phyloP scores from a whole-genome alignment of 2,797 vertebrate genomes.

The Vireo griseus region DNA sequence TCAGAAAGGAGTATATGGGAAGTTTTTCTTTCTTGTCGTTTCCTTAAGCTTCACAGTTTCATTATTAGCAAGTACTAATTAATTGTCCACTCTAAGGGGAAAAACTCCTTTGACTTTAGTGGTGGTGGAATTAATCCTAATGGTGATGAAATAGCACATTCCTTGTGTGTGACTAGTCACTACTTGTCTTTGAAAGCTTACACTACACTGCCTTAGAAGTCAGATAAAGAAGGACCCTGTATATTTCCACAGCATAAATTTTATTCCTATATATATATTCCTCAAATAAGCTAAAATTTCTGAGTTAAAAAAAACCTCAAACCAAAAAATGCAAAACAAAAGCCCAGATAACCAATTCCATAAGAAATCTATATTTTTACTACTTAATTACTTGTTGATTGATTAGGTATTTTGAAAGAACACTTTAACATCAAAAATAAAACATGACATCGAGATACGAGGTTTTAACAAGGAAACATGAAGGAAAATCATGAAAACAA shows the following conservation, averaged over 20 bases:
- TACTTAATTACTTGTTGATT: not conserved
- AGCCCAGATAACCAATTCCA: not conserved
- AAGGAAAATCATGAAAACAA: not conserved
- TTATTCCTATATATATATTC: not conserved
- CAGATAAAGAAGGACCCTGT: not conserved
- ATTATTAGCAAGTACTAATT: not conserved
- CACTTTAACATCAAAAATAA: not conserved
- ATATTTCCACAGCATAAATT: not conserved
- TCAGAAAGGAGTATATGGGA: not conserved
- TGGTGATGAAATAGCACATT: not conserved
- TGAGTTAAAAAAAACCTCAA: not conserved
- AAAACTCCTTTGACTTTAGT: not conserved
- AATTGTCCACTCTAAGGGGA: not conserved
- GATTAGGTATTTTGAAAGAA: not conserved
- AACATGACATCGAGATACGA: not conserved
- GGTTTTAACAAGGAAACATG: not conserved
- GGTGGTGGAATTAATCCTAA: not conserved
- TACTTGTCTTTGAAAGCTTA: not conserved
- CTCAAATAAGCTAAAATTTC: not conserved
- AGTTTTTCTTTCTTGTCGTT: not conserved
- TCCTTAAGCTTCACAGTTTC: not conserved
- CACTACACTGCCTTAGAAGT: not conserved
- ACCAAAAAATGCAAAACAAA: not conserved
- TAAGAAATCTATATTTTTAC: not conserved
- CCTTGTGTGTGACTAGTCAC: not conserved